Conservation (phyloP, 2,797 vertebrate genomes). For the Loriculus beryllinus region DNA sequence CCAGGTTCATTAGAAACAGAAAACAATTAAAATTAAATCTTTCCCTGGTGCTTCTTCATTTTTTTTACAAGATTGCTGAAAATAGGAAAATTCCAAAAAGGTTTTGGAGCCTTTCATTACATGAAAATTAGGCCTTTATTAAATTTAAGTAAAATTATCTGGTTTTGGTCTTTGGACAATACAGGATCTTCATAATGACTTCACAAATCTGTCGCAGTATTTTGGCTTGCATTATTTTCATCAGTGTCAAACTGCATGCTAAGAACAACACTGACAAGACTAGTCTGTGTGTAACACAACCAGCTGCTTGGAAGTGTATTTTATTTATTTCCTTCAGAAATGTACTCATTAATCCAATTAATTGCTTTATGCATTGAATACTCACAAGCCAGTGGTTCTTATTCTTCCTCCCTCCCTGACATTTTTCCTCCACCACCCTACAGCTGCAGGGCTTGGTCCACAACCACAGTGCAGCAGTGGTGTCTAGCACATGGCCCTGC, state of each 20-base stretch:
- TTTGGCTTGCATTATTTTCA: neutral
- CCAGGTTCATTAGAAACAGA: neutral
- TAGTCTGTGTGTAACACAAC: neutral
- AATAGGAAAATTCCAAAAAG: neutral
- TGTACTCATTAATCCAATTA: neutral
- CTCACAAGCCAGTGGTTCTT: neutral
- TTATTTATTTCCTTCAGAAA: neutral
- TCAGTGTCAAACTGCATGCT: neutral
- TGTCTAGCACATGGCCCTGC: accelerated
- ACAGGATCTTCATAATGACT: neutral
- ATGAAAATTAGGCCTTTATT: neutral
- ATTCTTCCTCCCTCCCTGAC: neutral
- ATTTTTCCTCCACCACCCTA: neutral
- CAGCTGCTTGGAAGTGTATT: neutral
- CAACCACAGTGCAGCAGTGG: neutral
- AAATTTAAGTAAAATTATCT: neutral
- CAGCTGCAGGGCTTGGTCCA: neutral
- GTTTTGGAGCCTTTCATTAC: neutral
- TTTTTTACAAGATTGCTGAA: neutral
- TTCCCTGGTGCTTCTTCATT: neutral
- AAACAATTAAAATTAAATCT: neutral
- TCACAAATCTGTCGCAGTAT: neutral
- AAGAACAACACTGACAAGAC: neutral
- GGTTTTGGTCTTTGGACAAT: neutral
- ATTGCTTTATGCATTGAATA: neutral